Base-by-base conservation (phyloP, 1,140 invertebrate genomes). In the Drosophila chauvacae region DNA sequence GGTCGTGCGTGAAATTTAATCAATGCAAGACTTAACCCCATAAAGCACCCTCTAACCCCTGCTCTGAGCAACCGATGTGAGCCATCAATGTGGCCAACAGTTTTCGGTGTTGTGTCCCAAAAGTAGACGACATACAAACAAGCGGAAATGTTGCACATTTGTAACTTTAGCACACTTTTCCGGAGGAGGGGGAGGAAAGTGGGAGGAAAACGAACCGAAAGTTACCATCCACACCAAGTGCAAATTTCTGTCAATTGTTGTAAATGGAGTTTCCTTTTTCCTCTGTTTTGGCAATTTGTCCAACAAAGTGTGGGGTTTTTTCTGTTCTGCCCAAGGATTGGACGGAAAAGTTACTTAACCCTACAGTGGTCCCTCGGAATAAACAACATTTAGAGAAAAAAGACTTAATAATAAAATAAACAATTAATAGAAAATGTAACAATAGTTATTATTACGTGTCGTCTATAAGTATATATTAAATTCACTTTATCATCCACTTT, bases 1-100 rank as follows among this genome's bases (percentile, higher is more conserved):
- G 80, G 84, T 88, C 83, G 83, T 87, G 83, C 83, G 84, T 88
- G 84, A 88, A 87, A 87, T 87, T 87, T 88, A 87, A 87, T 87
- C 83, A 87, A 87, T 77, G 84, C 84, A 70, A 88, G 61, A 51
- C 80, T 45, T 50, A 47, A 66, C 42, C 55, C 59, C 47, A 28
- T 48, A 35, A 30, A 42, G 26, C 44, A 23, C 23, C 42, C 56
- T 28, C 14, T 59, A 23, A 23, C 44, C 39, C 66, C 51, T 30
- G 51, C 39, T 62, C 51, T 26, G 51, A 61, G 63, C 58, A 77
- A 65, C 71, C 47, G 37, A 75, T 72, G 62, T 68, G 53, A 60
- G 33, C 80, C 85, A 77, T 84, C 68, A 80, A 45, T 83, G 83
- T 86, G 83, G 83, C 81, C 81, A 87, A 88, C 80, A 84, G 66